These are phyloP conservation scores for Andricus grossulariae DNA, from an alignment of 1,140 invertebrate species.

Conservation along the genomic window DNA sequence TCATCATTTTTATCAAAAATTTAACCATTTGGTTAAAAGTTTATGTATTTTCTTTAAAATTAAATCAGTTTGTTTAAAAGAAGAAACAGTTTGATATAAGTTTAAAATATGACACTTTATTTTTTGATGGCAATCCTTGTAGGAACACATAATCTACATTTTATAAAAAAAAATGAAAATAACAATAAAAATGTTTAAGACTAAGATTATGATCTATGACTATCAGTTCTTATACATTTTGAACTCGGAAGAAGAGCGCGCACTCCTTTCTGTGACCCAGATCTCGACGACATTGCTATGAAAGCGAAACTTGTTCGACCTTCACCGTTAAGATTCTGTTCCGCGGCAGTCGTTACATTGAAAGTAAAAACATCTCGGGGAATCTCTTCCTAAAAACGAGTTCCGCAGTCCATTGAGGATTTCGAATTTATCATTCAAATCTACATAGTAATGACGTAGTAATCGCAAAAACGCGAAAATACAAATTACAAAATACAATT, in stretches of 20 bases:
- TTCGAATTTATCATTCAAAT: background rate
- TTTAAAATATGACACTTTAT: slow-evolving; percentile 13
- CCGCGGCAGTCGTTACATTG: background rate
- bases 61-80: no score
- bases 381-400: background rate
- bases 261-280: background rate
- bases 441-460: background rate
- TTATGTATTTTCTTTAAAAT: no score
- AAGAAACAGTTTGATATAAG: background rate
- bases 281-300: slow-evolving; percentile 26
- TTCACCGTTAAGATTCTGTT: slow-evolving; percentile 27
- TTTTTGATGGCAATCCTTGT: background rate
- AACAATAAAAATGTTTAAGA: background rate
- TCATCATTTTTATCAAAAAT: no score
- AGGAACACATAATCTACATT: background rate
- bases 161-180: background rate
- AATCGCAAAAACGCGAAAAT: background rate
- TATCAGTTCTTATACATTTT: background rate
- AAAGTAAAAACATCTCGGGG: background rate
- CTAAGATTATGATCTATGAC: background rate
- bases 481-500: background rate
- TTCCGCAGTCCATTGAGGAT: background rate
- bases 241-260: slow-evolving; percentile 4
- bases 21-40: no score
- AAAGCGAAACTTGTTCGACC: slow-evolving; percentile 21